phyloP scores from a whole-genome alignment of 2,113 vertebrate species.

The Sitta europaea region DNA sequence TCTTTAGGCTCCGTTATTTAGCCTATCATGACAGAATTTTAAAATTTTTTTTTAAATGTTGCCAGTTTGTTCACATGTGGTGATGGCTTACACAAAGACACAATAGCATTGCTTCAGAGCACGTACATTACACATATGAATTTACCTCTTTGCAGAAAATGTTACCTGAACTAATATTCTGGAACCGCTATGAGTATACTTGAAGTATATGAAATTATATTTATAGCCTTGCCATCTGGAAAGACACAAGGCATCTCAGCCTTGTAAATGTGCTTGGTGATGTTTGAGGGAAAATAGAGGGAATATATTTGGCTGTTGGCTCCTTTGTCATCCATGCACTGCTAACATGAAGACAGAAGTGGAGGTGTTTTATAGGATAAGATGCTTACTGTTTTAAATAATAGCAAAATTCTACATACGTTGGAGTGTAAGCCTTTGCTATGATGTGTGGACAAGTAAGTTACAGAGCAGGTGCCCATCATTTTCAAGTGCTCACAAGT shows the following conservation, averaged over 20 bases:
- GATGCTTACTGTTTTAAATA: not conserved
- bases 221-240: not conserved
- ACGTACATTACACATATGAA: accelerated
- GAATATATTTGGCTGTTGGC: not conserved
- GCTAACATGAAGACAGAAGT: not conserved
- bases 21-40: not conserved
- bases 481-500: not conserved
- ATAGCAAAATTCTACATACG: not conserved
- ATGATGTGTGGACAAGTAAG: not conserved
- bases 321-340: not conserved
- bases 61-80: not conserved
- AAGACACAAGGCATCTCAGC: not conserved
- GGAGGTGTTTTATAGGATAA: not conserved
- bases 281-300: not conserved
- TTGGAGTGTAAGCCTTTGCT: not conserved
- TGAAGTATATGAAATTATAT: not conserved
- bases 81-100: not conserved
- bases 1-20: not conserved
- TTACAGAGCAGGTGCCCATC: not conserved
- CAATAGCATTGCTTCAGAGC: not conserved
- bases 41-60: accelerated
- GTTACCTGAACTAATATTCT: not conserved
- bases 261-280: not conserved
- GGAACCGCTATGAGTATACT: not conserved
- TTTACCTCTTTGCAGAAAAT: not conserved